These are phyloP conservation scores for Pangasius sanitwongsei DNA, from an alignment of 2,797 vertebrate species.

Conservation along the genomic window DNA sequence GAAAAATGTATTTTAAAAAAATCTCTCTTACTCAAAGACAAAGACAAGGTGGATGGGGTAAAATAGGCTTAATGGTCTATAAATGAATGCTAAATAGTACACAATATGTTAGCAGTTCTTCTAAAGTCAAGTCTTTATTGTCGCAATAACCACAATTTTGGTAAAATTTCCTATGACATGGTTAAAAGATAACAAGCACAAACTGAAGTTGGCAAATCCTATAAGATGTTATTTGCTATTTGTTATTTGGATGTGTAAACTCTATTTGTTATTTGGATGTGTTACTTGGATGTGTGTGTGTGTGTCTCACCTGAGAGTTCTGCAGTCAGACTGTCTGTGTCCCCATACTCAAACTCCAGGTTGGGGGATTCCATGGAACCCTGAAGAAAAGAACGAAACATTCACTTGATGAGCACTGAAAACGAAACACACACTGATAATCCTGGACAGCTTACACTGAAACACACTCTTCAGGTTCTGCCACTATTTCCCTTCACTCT, in stretches of 20 bases:
- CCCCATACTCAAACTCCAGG: constrained; percentile 92
- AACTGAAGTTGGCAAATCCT: not conserved
- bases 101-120: not conserved
- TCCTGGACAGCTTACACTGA: constrained; percentile 33
- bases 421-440: constrained; percentile 37
- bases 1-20: not conserved
- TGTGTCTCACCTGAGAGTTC: constrained; percentile 85
- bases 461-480: constrained; percentile 48
- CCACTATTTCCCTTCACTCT: constrained; percentile 41
- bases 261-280: not conserved
- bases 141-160: not conserved
- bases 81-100: not conserved
- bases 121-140: not conserved
- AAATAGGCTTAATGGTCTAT: not conserved
- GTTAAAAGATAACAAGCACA: not conserved
- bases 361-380: constrained; percentile 92
- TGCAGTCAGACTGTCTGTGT: constrained; percentile 78
- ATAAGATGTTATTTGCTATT: not conserved
- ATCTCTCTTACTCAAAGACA: not conserved
- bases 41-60: not conserved
- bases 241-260: not conserved
- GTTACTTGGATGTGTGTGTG: not conserved
- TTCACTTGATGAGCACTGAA: constrained; percentile 5
- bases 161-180: not conserved
- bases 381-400: constrained; percentile 66